Conservation (phyloP, 2,797 vertebrate species). For the Neopelma chrysocephalum region DNA sequence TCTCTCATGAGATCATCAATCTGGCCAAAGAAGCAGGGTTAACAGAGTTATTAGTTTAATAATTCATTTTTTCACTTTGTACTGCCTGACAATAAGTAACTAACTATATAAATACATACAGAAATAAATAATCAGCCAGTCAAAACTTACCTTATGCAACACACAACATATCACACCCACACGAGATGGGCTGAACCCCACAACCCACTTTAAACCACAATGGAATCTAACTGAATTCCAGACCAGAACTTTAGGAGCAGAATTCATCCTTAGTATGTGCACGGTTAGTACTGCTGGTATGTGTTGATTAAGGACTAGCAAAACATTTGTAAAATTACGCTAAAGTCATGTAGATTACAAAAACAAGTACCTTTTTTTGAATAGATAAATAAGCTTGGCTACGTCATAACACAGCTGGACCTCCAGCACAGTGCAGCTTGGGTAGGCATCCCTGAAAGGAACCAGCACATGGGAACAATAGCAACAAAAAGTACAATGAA, state of each 20-base stretch:
- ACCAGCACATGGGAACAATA: neutral
- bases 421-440: slow-evolving; percentile 82
- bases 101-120: neutral
- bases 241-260: neutral
- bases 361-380: slow-evolving; percentile 82
- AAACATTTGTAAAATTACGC: neutral
- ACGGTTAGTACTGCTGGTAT: neutral
- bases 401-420: slow-evolving; percentile 89
- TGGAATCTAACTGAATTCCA: neutral
- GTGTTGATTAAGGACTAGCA: neutral
- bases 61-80: neutral
- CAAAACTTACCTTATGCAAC: neutral
- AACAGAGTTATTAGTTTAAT: neutral
- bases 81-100: neutral
- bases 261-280: neutral
- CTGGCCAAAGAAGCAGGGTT: neutral
- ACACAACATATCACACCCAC: neutral
- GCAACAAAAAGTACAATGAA: neutral
- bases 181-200: neutral
- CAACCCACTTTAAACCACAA: neutral
- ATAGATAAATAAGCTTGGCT: slow-evolving; percentile 84
- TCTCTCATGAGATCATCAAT: neutral
- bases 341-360: neutral
- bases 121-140: neutral
- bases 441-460: slow-evolving; percentile 87